phyloP scores from a whole-genome alignment of 2,113 vertebrate species.

The Corythornis vintsioides region DNA sequence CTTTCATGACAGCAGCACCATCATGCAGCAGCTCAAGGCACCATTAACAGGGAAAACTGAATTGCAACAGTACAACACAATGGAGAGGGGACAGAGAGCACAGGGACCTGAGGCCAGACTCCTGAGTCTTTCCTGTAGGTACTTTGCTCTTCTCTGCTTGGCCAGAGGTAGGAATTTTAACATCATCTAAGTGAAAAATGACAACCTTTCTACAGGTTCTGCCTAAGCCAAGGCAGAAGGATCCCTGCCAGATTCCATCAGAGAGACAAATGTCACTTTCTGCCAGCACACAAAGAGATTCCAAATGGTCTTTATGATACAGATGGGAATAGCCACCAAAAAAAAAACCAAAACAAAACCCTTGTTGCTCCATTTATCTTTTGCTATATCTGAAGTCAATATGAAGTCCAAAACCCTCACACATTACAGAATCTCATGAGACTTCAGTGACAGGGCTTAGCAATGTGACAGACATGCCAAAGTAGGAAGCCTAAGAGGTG shows the following conservation, averaged over 20 bases:
- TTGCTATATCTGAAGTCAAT: no score
- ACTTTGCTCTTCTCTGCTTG: neutral
- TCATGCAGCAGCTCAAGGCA: neutral
- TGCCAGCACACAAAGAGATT: neutral
- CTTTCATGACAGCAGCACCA: neutral
- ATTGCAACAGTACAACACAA: neutral
- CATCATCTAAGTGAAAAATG: neutral
- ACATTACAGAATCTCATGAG: neutral
- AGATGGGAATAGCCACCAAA: neutral
- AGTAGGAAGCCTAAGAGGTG: neutral
- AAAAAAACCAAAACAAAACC: neutral
- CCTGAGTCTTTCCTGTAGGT: neutral
- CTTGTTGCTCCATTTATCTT: neutral
- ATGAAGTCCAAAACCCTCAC: neutral
- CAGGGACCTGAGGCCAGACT: accelerated
- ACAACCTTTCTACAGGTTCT: neutral
- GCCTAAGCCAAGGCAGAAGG: neutral
- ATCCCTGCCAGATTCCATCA: neutral
- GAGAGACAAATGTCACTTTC: neutral
- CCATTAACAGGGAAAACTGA: neutral
- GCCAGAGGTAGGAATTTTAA: neutral
- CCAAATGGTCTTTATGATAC: neutral
- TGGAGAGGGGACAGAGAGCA: neutral
- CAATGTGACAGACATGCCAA: neutral
- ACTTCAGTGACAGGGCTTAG: neutral